Conservation (phyloP, 2,888 invertebrate species). For the Cerceris rybyensis region DNA sequence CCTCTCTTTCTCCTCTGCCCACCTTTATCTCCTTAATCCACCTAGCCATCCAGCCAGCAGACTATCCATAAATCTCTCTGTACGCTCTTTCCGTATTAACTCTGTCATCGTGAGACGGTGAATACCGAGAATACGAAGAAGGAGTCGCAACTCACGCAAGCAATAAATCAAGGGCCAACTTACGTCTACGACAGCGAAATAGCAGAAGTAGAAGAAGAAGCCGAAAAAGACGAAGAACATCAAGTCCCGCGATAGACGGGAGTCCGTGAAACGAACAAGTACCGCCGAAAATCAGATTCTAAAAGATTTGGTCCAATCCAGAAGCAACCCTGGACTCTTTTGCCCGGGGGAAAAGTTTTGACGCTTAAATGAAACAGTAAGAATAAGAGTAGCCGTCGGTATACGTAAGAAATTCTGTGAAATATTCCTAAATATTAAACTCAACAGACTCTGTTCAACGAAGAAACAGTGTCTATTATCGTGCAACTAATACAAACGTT, state of each 20-base stretch:
- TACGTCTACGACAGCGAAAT: slow-evolving; percentile 31
- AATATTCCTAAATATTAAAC: too few relatives aligned
- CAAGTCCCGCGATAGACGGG: background rate
- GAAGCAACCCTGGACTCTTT: slow-evolving; percentile 1
- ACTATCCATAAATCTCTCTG: slow-evolving; percentile 58
- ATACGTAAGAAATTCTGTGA: too few relatives aligned
- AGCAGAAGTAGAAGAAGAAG: slow-evolving; percentile 18
- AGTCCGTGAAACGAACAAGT: background rate
- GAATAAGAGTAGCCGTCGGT: background rate
- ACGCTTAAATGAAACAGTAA: slow-evolving; percentile 22
- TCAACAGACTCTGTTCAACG: too few relatives aligned
- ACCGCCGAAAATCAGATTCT: slow-evolving; percentile 52
- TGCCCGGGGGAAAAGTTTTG: slow-evolving; percentile 5
- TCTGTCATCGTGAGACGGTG: slow-evolving; percentile 58
- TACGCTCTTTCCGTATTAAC: slow-evolving; percentile 62
- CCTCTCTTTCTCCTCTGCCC: slow-evolving; percentile 23
- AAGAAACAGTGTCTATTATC: too few relatives aligned
- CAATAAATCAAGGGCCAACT: slow-evolving; percentile 70
- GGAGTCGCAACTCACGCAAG: slow-evolving; percentile 67
- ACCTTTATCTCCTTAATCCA: slow-evolving; percentile 59
- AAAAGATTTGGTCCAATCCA: slow-evolving; percentile 50
- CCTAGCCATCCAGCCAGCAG: slow-evolving; percentile 40
- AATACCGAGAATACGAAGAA: slow-evolving; percentile 55
- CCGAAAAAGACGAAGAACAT: slow-evolving; percentile 5
- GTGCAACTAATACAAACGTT: too few relatives aligned